Percentiles rank a stretch among this genome's conserved stretches.
Evolutionary conservation across 1,140 invertebrate species (phyloP).

Genomic region (Agrilus planipennis): DNA sequence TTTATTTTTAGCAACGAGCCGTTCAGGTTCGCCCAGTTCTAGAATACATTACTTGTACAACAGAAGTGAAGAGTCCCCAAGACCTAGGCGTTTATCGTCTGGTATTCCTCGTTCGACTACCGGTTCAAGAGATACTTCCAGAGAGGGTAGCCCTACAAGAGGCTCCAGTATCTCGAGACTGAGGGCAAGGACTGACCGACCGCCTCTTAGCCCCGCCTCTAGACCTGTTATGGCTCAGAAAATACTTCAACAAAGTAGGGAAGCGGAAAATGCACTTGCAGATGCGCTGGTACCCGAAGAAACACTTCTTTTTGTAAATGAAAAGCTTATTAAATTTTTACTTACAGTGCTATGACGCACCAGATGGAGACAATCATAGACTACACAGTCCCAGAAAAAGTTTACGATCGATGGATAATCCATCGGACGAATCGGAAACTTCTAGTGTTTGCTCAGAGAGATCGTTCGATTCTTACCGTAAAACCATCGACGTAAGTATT

Average conservation of each 20-base stretch:
- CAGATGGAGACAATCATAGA: constrained; percentile 9
- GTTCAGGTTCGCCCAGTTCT: constrained; percentile 68
- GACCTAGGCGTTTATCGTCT: constrained; percentile 37
- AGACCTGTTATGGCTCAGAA: constrained; percentile 64
- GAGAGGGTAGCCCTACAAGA: constrained; percentile 51
- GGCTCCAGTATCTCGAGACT: constrained; percentile 21
- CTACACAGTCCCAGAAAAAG: constrained; percentile 21
- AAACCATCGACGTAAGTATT: constrained; percentile 67
- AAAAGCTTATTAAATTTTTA: constrained; percentile 4
- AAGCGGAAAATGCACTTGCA: constrained; percentile 72
- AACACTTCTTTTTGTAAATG: neutral
- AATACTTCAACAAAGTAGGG: constrained; percentile 75
- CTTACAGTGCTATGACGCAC: constrained; percentile 6
- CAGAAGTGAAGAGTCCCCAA: constrained; percentile 30
- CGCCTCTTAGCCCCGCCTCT: constrained; percentile 37
- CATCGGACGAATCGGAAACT: constrained; percentile 76
- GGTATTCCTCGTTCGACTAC: constrained; percentile 62
- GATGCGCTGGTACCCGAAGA: constrained; percentile 51
- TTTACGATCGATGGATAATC: constrained; percentile 30
- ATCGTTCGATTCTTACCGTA: constrained; percentile 71
- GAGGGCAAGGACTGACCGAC: constrained; percentile 39
- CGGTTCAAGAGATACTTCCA: constrained; percentile 52
- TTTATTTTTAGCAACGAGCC: constrained; percentile 50
- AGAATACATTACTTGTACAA: constrained; percentile 56
- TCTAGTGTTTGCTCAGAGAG: constrained; percentile 90